These are phyloP conservation scores for Prionace glauca DNA, from an alignment of 2,797 vertebrate genomes.

Conservation along the genomic window DNA sequence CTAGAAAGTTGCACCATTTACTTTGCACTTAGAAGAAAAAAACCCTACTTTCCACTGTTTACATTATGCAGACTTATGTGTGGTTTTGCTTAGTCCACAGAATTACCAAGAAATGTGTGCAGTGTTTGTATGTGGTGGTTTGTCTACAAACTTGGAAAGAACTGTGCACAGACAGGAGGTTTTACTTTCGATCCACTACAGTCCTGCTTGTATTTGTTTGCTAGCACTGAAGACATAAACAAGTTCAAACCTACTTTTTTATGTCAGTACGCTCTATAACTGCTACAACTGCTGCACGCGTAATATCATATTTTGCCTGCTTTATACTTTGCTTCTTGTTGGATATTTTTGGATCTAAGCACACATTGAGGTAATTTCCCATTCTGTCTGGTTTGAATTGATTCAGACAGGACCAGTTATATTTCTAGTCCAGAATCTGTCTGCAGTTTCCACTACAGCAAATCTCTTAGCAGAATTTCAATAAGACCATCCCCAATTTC, in stretches of 20 bases:
- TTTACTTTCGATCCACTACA: neutral
- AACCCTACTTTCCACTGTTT: slow-evolving; percentile 7
- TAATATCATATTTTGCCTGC: neutral
- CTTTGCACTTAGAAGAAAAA: neutral
- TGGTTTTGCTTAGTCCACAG: slow-evolving; percentile 20
- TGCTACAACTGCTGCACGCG: neutral
- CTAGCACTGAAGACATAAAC: neutral
- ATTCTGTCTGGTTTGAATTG: neutral
- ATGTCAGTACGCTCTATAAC: neutral
- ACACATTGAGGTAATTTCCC: slow-evolving; percentile 32
- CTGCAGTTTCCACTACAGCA: neutral
- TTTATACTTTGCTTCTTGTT: neutral
- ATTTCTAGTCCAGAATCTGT: neutral
- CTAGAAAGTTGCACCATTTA: neutral
- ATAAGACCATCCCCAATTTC: neutral
- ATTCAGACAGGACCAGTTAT: neutral
- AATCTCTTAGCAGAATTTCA: neutral
- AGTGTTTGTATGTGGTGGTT: slow-evolving; percentile 24
- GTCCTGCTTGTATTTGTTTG: neutral
- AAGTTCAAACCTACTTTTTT: neutral
- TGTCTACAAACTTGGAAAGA: slow-evolving; percentile 31
- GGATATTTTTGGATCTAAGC: neutral
- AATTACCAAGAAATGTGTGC: slow-evolving; percentile 29
- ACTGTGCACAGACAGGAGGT: slow-evolving; percentile 22
- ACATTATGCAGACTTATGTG: neutral